Evolutionary conservation across 2,113 vertebrate genomes (phyloP), one percentile per base, ranked within the genome.

Genomic region (Ophiodon elongatus): DNA sequence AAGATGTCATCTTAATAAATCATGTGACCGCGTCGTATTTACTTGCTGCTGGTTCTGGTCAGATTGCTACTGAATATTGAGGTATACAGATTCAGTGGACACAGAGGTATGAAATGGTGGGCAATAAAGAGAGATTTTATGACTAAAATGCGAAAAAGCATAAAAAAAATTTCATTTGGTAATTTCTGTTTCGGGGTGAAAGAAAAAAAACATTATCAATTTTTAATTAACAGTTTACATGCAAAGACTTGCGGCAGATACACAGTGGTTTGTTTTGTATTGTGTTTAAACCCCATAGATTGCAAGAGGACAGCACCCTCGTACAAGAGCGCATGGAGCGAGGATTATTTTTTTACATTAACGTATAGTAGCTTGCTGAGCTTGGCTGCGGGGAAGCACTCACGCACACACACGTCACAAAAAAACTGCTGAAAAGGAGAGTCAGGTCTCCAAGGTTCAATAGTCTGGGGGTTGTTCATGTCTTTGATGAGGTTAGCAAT

Each of bases 401-500:
- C 35, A 8, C 52, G 23, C 65, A 70, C 43, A 19, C 52, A 52
- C 71, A 79, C 79, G 64, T 27, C 66, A 54, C 45, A 65, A 69
- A 82, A 88, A 89, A 91, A 88, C 23, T 88, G 88, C 91, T 91
- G 85, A 92, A 91, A 89, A 83, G 73, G 76, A 86, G 67, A 87
- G 86, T 88, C 65, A 72, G 82, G 89, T 85, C 91, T 93, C 92
- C 83, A 79, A 89, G 91, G 88, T 92, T 87, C 88, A 87, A 89
- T 76, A 91, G 91, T 88, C 86, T 73, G 70, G 79, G 67, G 84
- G 79, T 82, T 90, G 86, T 82, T 85, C 81, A 91, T 89, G 90
- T 80, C 87, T 92, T 91, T 89, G 90, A 92, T 91, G 90, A 92
- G 90, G 92, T 87, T 86, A 76, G 92, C 87, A 72, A 86, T 88